These are phyloP conservation scores for Parus major DNA, from an alignment of 2,113 vertebrate species.

Conservation along the genomic window DNA sequence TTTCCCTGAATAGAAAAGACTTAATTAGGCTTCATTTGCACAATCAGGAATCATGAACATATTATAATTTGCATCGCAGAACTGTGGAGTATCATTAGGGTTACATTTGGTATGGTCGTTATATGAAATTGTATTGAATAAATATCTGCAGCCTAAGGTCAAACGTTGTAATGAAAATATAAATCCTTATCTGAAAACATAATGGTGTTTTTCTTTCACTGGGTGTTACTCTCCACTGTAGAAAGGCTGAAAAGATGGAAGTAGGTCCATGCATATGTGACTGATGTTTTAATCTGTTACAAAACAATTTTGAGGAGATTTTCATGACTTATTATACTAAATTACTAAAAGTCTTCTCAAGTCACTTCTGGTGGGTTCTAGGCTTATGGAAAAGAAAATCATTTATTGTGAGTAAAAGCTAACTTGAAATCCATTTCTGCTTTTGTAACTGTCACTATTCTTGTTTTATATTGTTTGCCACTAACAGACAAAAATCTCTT, in stretches of 20 bases:
- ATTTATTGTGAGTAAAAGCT: not conserved
- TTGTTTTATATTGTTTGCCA: not conserved
- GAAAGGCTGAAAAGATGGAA: not conserved
- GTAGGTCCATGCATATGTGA: not conserved
- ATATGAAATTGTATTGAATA: not conserved
- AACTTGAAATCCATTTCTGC: not conserved
- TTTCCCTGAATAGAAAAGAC: constrained; percentile 42
- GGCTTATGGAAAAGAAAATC: not conserved
- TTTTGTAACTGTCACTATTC: not conserved
- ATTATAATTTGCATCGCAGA: constrained; percentile 62
- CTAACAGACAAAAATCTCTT: not conserved
- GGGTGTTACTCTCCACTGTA: not conserved
- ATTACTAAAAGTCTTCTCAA: not conserved
- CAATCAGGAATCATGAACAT: constrained; percentile 29
- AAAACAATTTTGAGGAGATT: not conserved
- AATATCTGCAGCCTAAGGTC: not conserved
- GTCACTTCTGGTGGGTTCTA: not conserved
- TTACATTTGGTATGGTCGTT: not conserved
- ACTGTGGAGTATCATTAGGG: not conserved
- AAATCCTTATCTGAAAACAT: not conserved
- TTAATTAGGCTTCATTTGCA: constrained; percentile 54
- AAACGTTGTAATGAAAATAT: not conserved
- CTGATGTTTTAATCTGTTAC: not conserved
- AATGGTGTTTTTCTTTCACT: not conserved
- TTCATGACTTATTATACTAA: not conserved